Base-by-base conservation (phyloP, 2,113 vertebrate genomes). In the Speoplatyrhinus poulsoni region DNA sequence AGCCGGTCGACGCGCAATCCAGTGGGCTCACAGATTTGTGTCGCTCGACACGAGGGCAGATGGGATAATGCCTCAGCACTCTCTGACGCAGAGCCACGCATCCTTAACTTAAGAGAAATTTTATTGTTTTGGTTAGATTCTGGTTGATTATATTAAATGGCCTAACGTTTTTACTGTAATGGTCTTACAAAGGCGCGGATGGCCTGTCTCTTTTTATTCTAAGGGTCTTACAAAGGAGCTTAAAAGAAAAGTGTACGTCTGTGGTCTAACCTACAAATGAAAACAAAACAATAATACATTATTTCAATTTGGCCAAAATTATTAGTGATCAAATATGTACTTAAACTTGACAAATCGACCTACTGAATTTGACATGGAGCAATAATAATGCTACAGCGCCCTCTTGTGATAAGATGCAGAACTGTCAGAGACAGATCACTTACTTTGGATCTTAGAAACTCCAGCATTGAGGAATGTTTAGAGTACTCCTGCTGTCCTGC, bases 361-460 rank as follows among this genome's bases (percentile, higher is more conserved):
- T 10, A 9, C 48, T 17, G 15, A 0, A 56, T 16, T 17, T 16
- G 13, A 16, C 16, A 13, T 36, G 12, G 36, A 9, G 12, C 13
- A 60, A 54, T 15, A 15, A 19, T 46, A 12, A 33, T 10, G 33
- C 52, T 6, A 65, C 65, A 76, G 78, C 72, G 65, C 78, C 6
- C 36, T 58, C 83, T 46, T 54, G 82, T 84, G 89, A 80, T 53
- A 0, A 0, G 1, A 0, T 3, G 1, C 0, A 12, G 48, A 79
- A 62, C 4, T 17, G 13, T 62, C 1, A 19, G 36, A 15, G 17
- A 9, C 13, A 47, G 11, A 16, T 6, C 17, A 54, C 77, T 80
- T 73, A 95, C 93, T 84, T 92, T 93, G 80, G 77, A 93, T 75
- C 77, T 85, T 49, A 95, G 90, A 68, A 92, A 94, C 41, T 92